Evolutionary conservation across 2,797 vertebrate species (phyloP).

Genomic region (Chiroxiphia lanceolata): DNA sequence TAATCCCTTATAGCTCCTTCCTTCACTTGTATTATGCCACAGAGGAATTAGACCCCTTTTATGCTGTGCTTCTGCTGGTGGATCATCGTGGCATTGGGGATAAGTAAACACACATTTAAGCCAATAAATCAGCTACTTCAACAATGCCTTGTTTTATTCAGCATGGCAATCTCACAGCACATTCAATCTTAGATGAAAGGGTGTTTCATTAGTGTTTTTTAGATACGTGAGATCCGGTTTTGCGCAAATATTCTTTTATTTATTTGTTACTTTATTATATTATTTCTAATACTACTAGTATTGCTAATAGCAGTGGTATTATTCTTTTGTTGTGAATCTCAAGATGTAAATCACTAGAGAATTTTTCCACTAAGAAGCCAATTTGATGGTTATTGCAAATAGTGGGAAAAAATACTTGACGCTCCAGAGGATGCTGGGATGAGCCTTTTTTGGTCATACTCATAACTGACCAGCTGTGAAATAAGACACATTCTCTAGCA

Average conservation of each 20-base stretch:
- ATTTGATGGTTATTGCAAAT: neutral
- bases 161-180: fast-evolving
- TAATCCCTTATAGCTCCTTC: neutral
- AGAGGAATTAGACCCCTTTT: neutral
- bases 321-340: neutral
- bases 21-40: neutral
- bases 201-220: neutral
- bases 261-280: neutral
- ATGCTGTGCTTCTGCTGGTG: neutral
- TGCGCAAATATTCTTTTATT: neutral
- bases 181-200: neutral
- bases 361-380: neutral
- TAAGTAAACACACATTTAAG: neutral
- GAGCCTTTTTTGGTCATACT: neutral
- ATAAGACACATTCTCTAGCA: neutral
- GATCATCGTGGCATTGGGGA: neutral
- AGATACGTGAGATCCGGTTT: neutral
- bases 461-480: neutral
- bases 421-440: neutral
- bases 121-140: neutral
- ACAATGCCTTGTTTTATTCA: neutral
- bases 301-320: neutral
- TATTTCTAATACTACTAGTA: neutral
- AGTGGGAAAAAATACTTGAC: neutral
- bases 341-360: neutral